Evolutionary conservation across 2,113 vertebrate genomes (phyloP).

Genomic region (Falcunculus frontatus): DNA sequence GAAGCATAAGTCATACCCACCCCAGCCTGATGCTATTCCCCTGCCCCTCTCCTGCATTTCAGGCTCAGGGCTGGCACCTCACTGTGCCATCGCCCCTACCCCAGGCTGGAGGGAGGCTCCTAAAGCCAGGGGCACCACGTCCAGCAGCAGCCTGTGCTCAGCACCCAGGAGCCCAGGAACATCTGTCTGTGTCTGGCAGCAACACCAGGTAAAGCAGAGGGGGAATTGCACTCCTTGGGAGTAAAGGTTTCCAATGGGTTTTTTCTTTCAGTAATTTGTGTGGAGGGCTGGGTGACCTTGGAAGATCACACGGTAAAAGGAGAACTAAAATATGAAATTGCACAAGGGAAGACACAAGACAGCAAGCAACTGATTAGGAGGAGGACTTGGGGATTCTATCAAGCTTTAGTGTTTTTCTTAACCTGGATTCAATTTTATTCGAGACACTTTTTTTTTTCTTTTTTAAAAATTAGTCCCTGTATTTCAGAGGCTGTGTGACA

Average conservation of each 20-base stretch:
- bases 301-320: not conserved
- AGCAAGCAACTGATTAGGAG: not conserved
- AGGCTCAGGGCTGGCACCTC: not conserved
- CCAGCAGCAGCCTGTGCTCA: not conserved
- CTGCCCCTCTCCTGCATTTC: not conserved
- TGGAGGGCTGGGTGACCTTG: not conserved
- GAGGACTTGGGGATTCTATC: not conserved
- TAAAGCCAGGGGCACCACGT: rapidly evolving
- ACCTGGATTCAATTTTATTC: not conserved
- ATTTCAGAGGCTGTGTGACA: not conserved
- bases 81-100: not conserved
- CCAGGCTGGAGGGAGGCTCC: not conserved
- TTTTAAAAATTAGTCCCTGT: not conserved
- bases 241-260: not conserved
- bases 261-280: not conserved
- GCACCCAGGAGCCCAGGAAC: rapidly evolving
- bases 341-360: not conserved
- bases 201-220: not conserved
- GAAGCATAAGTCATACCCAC: not conserved
- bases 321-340: not conserved
- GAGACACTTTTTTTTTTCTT: not conserved
- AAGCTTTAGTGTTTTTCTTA: not conserved
- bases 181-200: not conserved
- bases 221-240: not conserved
- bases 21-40: rapidly evolving